Conservation (phyloP, 2,888 invertebrate species). For the Aromia moschata region DNA sequence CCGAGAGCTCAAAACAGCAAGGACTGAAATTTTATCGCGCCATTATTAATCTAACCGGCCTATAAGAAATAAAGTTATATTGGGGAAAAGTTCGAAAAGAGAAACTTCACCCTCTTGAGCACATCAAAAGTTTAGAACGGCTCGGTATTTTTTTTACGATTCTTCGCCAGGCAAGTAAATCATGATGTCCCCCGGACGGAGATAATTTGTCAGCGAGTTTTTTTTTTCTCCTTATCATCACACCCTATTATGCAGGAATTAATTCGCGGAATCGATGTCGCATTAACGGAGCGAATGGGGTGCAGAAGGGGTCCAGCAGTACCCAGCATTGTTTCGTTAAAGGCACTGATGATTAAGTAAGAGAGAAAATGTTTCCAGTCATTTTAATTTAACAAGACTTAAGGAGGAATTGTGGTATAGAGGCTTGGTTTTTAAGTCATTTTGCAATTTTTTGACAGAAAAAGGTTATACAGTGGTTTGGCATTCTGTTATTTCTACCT, state of each 20-base stretch:
- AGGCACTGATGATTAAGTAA: too few relatives aligned
- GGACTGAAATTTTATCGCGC: constrained; percentile 5
- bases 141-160: constrained; percentile 9
- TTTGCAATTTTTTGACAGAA: too few relatives aligned
- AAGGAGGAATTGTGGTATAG: too few relatives aligned
- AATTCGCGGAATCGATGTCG: constrained; percentile 14
- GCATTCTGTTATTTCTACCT: too few relatives aligned
- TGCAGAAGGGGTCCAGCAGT: constrained; percentile 6
- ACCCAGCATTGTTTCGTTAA: too few relatives aligned
- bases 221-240: constrained; percentile 19
- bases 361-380: too few relatives aligned
- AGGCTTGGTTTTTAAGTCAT: too few relatives aligned
- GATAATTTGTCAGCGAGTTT: constrained; percentile 22
- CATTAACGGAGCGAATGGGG: constrained; percentile 13
- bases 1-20: constrained; percentile 4
- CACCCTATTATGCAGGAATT: constrained; percentile 14
- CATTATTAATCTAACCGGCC: constrained; percentile 18
- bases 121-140: constrained; percentile 18
- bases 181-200: constrained; percentile 16
- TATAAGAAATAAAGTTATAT: constrained; percentile 20
- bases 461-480: too few relatives aligned
- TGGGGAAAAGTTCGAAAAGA: constrained; percentile 14
- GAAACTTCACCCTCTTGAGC: constrained; percentile 18
- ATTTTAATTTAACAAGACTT: too few relatives aligned
- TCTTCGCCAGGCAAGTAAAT: constrained; percentile 15